Percentiles rank a stretch among this genome's conserved stretches.
Evolutionary conservation across 2,888 invertebrate genomes (phyloP).

Genomic region (Dioctria rufipes): DNA sequence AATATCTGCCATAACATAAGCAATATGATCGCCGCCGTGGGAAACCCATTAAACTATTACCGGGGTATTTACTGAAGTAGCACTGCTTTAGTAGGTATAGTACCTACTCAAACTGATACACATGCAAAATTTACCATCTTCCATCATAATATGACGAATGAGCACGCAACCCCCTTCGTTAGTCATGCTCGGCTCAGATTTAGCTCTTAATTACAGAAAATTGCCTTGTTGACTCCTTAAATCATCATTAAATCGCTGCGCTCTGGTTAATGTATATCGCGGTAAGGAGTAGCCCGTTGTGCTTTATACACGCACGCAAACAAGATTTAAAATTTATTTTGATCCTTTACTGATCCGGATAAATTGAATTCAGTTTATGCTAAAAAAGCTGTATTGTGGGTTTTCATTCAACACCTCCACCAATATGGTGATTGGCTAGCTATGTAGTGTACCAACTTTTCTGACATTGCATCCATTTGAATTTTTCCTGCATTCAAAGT

Average conservation of each 20-base stretch:
- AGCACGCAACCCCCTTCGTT: slow-evolving; percentile 41
- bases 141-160: slow-evolving; percentile 2
- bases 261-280: slow-evolving; percentile 15
- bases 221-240: slow-evolving; percentile 52
- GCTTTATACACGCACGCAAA: neutral
- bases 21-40: slow-evolving; percentile 9
- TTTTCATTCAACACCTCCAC: neutral
- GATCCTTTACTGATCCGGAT: too few species aligned
- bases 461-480: slow-evolving; percentile 18
- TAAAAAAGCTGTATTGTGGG: slow-evolving; percentile 1
- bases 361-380: neutral
- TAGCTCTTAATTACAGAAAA: slow-evolving; percentile 51
- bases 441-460: slow-evolving; percentile 1
- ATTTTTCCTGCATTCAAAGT: slow-evolving; percentile 34
- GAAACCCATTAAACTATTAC: neutral
- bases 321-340: too few species aligned
- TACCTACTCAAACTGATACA: neutral
- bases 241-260: slow-evolving; percentile 35
- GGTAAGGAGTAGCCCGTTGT: neutral
- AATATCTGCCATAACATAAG: neutral
- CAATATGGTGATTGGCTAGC: neutral
- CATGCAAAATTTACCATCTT: neutral
- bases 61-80: slow-evolving; percentile 28
- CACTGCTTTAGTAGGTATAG: neutral
- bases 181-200: slow-evolving; percentile 5